Base-by-base conservation (phyloP, 2,888 invertebrate species). In the Psococerastis gibbosa region DNA sequence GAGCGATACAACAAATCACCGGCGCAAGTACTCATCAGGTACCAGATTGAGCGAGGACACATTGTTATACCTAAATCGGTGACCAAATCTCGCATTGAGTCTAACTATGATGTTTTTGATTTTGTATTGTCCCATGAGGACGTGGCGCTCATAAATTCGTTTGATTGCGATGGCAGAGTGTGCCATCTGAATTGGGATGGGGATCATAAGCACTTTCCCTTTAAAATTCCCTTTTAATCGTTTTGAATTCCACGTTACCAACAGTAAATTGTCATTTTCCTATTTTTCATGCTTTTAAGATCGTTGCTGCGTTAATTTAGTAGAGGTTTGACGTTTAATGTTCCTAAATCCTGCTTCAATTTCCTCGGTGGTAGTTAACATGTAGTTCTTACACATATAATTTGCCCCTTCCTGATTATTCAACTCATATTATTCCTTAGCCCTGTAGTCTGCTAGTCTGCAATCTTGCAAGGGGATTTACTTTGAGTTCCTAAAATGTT, bases 61-160 rank as follows among this genome's bases (percentile, higher is more conserved):
- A 70, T 80, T 32, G 78, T 79, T 31, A 83, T 88, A 48, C 87
- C 88, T 0, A 89, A 88, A 58, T 84, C 84, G 0, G 80, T 83
- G 13, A 84, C 70, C 0, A 75, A 75, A 52, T 62, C 70, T 0
- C 68, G 79, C 52, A 76, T 83, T 56, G 65, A 66, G 43, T 68
- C 75, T 55, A 77, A 89, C 61, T 71, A 79, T 51, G 57, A 78
- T 48, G 75, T 87, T 9, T 73, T 78, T 50, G 79, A 83, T 61
- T 87, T 88, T 58, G 67, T 73, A 50, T 62, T 88, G 50, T 65
- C 69, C 1, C 52, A 63, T 0, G 78, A 79, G 35, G 85, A 88
- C 53, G 60, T 84, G 51, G 57, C 63, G 2, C 60, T 65, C 4
- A 72, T 87, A 43, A 71, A 77, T 15, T 38, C 38, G 22, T 38